Conservation (phyloP, 2,888 invertebrate genomes). For the Tachystola acroxantha region DNA sequence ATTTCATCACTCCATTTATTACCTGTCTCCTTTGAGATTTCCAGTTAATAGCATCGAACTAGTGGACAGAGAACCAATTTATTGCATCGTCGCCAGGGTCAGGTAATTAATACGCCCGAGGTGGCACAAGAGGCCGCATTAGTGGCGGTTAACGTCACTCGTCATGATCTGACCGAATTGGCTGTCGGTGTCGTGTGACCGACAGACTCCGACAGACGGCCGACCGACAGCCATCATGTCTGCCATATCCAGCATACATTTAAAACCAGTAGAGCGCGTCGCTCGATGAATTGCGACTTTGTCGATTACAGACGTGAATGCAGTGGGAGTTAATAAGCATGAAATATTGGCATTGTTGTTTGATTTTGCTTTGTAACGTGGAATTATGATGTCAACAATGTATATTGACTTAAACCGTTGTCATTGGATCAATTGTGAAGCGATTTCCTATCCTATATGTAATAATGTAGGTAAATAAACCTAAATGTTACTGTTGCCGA, state of each 20-base stretch:
- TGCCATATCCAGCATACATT: constrained; percentile 51
- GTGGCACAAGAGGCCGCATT: constrained; percentile 20
- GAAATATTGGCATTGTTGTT: constrained; percentile 37
- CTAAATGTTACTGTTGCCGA: no score
- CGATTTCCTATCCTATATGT: no score
- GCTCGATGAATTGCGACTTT: constrained; percentile 47
- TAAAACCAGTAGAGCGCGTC: constrained; percentile 50
- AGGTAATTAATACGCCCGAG: constrained; percentile 9
- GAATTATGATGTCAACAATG: no score
- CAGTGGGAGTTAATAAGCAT: constrained; percentile 53
- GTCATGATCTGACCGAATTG: constrained; percentile 15
- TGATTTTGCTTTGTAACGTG: constrained; percentile 10
- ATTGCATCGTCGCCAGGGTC: no score
- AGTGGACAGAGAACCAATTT: no score
- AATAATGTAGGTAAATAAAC: no score
- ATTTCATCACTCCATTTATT: neutral
- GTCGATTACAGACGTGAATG: constrained; percentile 52
- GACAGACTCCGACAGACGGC: no score
- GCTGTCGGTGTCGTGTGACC: constrained; percentile 25
- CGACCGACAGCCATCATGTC: constrained; percentile 41
- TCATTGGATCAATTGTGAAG: no score
- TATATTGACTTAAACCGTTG: no score
- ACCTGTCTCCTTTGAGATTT: neutral
- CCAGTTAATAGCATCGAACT: neutral
- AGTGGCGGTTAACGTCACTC: constrained; percentile 35